Percentiles rank a stretch among this genome's conserved stretches.
Conservation (phyloP, 2,888 invertebrate genomes). For the Netelia inedita region DNA sequence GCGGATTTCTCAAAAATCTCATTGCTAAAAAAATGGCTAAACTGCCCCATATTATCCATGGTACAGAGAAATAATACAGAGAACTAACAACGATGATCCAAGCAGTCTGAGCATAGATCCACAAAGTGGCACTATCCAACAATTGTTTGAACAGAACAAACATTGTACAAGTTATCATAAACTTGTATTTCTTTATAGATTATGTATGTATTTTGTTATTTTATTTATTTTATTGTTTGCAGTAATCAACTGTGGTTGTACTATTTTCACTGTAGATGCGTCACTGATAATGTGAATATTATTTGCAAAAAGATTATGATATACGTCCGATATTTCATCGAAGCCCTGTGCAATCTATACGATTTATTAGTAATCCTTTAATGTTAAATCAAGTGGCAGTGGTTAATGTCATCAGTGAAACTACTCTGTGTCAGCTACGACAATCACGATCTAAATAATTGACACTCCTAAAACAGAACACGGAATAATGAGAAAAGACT, state of each 20-base stretch:
- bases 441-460: too few relatives aligned
- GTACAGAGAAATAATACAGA: constrained; percentile 78
- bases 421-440: too few relatives aligned
- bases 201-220: constrained; percentile 21
- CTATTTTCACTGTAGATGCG: background rate
- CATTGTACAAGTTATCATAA: constrained; percentile 47
- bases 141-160: constrained; percentile 73
- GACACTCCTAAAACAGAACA: too few relatives aligned
- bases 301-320: constrained; percentile 16
- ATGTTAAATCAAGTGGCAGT: constrained; percentile 31
- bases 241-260: background rate
- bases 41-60: constrained; percentile 80
- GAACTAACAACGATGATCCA: constrained; percentile 74
- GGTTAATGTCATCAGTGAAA: background rate
- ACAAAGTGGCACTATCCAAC: constrained; percentile 75
- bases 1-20: constrained; percentile 76
- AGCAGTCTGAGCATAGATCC: constrained; percentile 77
- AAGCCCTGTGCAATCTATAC: constrained; percentile 24
- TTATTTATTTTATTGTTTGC: background rate
- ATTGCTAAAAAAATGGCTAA: constrained; percentile 74
- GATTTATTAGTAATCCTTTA: constrained; percentile 8
- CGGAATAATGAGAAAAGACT: too few relatives aligned
- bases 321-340: constrained; percentile 2
- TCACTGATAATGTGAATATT: constrained; percentile 26
- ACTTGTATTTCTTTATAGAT: background rate